These are phyloP conservation scores for Indri indri DNA, from an alignment of 2,113 vertebrate species.

Conservation along the genomic window DNA sequence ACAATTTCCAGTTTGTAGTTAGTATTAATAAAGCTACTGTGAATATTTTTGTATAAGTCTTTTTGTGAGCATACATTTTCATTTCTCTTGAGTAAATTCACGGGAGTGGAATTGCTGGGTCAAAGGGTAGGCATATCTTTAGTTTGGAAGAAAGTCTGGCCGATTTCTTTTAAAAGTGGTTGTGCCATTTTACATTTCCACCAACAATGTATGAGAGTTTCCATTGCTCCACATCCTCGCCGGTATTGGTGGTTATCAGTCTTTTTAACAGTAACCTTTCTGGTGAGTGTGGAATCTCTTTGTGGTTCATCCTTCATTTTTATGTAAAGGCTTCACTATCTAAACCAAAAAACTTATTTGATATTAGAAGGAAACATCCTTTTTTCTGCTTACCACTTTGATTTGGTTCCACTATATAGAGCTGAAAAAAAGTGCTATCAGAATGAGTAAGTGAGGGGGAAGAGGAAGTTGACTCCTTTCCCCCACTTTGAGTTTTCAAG, in stretches of 20 bases:
- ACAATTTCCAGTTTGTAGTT: background rate
- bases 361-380: background rate
- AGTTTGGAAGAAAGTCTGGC: background rate
- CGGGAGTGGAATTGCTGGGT: background rate
- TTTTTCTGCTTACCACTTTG: background rate
- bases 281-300: background rate
- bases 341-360: background rate
- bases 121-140: background rate
- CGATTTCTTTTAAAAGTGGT: background rate
- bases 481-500: background rate
- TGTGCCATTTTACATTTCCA: background rate
- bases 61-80: background rate
- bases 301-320: background rate
- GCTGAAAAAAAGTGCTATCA: background rate
- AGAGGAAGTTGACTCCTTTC: background rate
- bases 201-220: background rate
- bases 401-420: background rate
- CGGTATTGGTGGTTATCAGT: background rate
- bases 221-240: background rate
- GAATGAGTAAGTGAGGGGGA: background rate
- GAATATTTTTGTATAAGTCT: background rate
- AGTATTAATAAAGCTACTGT: background rate
- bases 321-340: background rate
- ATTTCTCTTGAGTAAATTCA: slow-evolving; percentile 25
- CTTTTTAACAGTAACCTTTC: background rate